Evolutionary conservation across 2,797 vertebrate species (phyloP), one percentile per base, ranked within the genome.

Genomic region (Rhinella marina): DNA sequence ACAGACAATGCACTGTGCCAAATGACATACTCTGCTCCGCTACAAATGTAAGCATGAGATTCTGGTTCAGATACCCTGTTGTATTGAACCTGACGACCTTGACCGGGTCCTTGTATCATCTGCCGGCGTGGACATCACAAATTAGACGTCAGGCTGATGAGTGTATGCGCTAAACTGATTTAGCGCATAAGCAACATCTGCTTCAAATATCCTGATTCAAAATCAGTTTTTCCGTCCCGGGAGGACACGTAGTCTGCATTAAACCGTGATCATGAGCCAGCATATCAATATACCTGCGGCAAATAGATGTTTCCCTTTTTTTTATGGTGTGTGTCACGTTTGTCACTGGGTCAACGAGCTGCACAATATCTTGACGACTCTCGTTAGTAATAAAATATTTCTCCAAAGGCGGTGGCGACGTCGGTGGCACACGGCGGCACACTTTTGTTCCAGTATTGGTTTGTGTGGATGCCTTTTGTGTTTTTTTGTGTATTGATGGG

Each of bases 401-500:
- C 23, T 66, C 16, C 52, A 10, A 25, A n/a, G 10, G 50, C 25
- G 25, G 54, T 25, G 82, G 72, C 57, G 41, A 48, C 19, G 29
- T 29, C 16, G 68, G 29, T 21, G 70, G 70, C 57, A 17, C 57
- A 17, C 25, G 19, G 29, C 25, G 17, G 25, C 27, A 76, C 56
- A 85, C 72, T 76, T 76, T 73, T 75, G 72, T 85, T 85, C 72
- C 57, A 25, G 21, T 75, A 59, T 73, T 48, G 64, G 86, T 27
- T 81, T 23, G 66, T 62, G 52, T 48, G 85, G 52, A 68, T 79
- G 82, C 41, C 29, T 66, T 90, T 91, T 86, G 88, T 83, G 79
- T 87, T 9, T 90, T 59, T 84, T 66, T 29, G 75, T 81, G 88
- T 91, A 87, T 86, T 90, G 92, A 92, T 89, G 90, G 90, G 83